Evolutionary conservation across 2,888 invertebrate species (phyloP).

Genomic region (Hirtodrosophila histrioides): DNA sequence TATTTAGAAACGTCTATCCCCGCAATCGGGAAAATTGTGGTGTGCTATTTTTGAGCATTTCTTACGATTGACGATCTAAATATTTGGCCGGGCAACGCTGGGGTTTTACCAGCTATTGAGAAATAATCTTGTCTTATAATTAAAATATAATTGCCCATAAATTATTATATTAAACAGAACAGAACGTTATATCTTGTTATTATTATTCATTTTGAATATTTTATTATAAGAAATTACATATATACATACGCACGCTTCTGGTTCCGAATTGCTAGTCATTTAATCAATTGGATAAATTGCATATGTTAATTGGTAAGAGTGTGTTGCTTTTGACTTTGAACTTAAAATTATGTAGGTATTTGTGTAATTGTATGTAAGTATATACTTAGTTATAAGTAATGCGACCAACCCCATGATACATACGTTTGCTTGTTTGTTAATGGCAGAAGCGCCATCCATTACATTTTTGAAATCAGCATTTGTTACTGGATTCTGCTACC

Average conservation of each 20-base stretch:
- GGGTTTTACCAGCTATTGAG: too few species aligned
- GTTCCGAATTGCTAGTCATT: slow-evolving; percentile 4
- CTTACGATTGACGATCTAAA: too few species aligned
- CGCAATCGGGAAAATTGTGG: too few species aligned
- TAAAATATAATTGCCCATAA: too few species aligned
- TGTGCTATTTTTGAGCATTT: too few species aligned
- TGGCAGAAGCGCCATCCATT: slow-evolving; percentile 3
- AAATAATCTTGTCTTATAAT: too few species aligned
- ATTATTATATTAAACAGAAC: background rate
- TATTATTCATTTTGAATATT: slow-evolving; percentile 20
- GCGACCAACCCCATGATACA: background rate
- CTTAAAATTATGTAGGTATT: slow-evolving; percentile 24
- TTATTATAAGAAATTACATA: slow-evolving; percentile 23
- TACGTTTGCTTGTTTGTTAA: background rate
- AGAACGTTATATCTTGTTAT: background rate
- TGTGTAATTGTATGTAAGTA: background rate
- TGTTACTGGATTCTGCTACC: slow-evolving; percentile 2
- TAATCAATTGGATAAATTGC: slow-evolving; percentile 14
- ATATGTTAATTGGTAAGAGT: slow-evolving; percentile 7
- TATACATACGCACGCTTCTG: slow-evolving; percentile 11
- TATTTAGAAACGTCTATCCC: too few species aligned
- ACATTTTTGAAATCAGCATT: slow-evolving; percentile 12
- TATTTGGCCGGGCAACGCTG: too few species aligned
- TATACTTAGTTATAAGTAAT: slow-evolving; percentile 17
- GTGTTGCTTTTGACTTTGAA: slow-evolving; percentile 23